Evolutionary conservation across 2,797 vertebrate species (phyloP).

Genomic region (Neoniphon sammara): DNA sequence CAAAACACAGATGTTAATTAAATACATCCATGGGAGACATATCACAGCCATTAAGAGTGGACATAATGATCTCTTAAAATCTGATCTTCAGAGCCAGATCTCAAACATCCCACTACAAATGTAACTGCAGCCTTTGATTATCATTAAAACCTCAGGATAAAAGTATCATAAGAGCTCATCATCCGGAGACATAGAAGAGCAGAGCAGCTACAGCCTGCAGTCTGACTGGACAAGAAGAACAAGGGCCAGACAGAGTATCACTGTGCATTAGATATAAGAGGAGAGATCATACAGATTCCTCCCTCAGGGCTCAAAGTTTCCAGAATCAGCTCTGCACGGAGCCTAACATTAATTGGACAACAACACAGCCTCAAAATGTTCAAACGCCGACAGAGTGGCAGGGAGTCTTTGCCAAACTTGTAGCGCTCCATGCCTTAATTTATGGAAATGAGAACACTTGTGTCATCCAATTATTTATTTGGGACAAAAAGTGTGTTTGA

Average conservation of each 20-base stretch:
- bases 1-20: no score
- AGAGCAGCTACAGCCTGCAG: conserved; percentile 31
- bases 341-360: conserved; percentile 34
- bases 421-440: conserved; percentile 30
- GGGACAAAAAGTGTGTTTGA: conserved; percentile 14
- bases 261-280: conserved; percentile 23
- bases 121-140: conserved; percentile 34
- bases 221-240: conserved; percentile 18
- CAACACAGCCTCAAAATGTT: conserved; percentile 24
- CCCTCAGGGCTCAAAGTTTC: conserved; percentile 30
- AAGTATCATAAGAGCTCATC: conserved; percentile 30
- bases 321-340: conserved; percentile 26
- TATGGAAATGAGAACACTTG: conserved; percentile 35
- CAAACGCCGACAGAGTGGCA: neutral
- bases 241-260: neutral
- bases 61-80: no score
- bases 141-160: conserved; percentile 24
- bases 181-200: conserved; percentile 20
- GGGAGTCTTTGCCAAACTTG: conserved; percentile 1
- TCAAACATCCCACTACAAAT: neutral
- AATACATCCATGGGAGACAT: no score
- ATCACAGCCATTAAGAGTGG: no score
- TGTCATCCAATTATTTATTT: conserved; percentile 36
- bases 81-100: no score
- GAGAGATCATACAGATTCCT: conserved; percentile 28